These are phyloP conservation scores for Rhea americana DNA, from an alignment of 2,113 vertebrate genomes.

Conservation along the genomic window DNA sequence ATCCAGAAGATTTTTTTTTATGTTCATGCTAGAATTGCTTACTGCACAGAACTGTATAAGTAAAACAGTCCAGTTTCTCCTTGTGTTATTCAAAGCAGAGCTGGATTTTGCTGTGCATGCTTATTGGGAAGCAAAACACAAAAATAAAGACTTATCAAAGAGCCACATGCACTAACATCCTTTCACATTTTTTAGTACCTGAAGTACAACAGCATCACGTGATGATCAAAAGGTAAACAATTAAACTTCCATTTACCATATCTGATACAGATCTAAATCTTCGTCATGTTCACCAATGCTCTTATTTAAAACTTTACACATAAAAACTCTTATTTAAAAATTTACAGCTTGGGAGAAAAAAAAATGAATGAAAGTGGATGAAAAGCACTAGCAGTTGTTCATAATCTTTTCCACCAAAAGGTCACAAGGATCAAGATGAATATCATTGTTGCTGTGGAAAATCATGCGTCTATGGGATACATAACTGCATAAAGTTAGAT, in stretches of 20 bases:
- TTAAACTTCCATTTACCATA: neutral
- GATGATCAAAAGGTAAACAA: neutral
- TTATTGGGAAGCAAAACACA: neutral
- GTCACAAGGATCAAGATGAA: neutral
- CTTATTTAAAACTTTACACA: neutral
- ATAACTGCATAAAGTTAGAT: neutral
- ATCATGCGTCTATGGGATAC: neutral
- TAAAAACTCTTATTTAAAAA: neutral
- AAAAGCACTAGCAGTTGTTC: neutral
- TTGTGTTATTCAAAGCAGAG: neutral
- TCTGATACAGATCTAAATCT: neutral
- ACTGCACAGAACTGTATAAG: neutral
- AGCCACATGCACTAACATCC: fast-evolving
- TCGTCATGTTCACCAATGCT: neutral
- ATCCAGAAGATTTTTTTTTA: neutral
- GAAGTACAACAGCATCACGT: neutral
- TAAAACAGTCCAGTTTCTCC: neutral
- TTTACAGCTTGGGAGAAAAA: neutral
- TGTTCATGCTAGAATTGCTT: neutral
- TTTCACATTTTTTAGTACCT: neutral
- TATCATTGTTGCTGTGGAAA: neutral
- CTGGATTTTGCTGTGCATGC: neutral
- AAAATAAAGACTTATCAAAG: neutral
- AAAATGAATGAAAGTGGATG: neutral
- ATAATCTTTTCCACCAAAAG: neutral